These are phyloP conservation scores for Onychostoma macrolepis DNA, from an alignment of 2,113 vertebrate species.

Conservation along the genomic window DNA sequence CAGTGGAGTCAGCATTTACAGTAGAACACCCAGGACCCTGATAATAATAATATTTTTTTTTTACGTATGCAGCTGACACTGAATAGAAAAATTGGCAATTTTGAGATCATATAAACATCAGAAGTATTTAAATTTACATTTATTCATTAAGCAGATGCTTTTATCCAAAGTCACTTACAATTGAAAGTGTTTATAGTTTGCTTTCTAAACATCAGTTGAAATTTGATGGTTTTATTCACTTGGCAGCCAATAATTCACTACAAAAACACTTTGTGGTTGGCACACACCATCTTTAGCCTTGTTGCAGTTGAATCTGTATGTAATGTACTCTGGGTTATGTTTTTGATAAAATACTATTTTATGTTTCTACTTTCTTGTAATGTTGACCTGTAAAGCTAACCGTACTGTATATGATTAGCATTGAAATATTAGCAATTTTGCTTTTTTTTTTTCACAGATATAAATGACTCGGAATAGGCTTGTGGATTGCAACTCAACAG, in stretches of 20 bases:
- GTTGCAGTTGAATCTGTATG: background rate
- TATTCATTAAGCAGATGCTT: constrained; percentile 38
- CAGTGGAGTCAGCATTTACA: background rate
- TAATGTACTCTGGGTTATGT: background rate
- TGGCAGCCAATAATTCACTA: background rate
- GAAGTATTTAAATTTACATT: background rate
- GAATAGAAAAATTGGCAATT: background rate
- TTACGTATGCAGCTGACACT: too few relatives aligned
- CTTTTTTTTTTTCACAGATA: background rate
- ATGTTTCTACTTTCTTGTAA: background rate
- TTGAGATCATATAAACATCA: background rate
- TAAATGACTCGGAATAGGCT: background rate
- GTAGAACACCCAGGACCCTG: too few relatives aligned
- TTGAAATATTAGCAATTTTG: background rate
- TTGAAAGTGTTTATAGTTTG: background rate
- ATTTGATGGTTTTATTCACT: background rate
- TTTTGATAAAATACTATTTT: background rate
- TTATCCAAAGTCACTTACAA: constrained; percentile 12
- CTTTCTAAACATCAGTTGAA: background rate
- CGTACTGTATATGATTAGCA: background rate
- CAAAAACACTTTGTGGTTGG: background rate
- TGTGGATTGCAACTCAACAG: background rate
- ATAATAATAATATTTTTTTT: too few relatives aligned
- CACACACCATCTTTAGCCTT: background rate
- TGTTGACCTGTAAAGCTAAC: background rate